These are phyloP conservation scores for Chrysoperla carnea DNA, from an alignment of 1,140 invertebrate species.

Conservation along the genomic window DNA sequence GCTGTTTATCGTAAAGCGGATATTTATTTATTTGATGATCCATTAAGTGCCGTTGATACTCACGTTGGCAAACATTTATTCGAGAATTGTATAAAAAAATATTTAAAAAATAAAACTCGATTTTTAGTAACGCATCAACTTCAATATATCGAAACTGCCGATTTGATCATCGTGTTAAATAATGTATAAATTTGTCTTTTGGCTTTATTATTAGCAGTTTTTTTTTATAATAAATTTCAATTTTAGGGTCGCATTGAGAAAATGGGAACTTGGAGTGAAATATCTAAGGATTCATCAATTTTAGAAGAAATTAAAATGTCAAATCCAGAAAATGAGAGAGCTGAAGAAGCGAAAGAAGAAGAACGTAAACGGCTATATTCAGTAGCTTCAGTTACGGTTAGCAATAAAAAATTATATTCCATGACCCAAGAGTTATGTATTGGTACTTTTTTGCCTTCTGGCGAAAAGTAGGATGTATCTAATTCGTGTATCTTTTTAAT, in stretches of 20 bases:
- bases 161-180: constrained; percentile 51
- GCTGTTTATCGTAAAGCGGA: constrained; percentile 51
- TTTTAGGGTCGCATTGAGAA: constrained; percentile 24
- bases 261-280: constrained; percentile 15
- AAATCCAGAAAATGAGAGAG: constrained; percentile 8
- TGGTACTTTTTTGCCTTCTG: too few species aligned
- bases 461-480: too few species aligned
- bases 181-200: constrained; percentile 29
- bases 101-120: constrained; percentile 29
- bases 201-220: background rate
- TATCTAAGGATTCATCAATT: constrained; percentile 19
- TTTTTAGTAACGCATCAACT: constrained; percentile 71
- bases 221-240: constrained; percentile 1
- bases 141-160: constrained; percentile 55
- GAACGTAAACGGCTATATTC: constrained; percentile 16
- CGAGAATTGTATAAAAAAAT: constrained; percentile 40
- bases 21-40: constrained; percentile 70
- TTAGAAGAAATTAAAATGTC: constrained; percentile 3
- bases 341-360: constrained; percentile 11
- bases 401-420: constrained; percentile 8
- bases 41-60: constrained; percentile 60
- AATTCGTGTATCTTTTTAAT: too few species aligned
- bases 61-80: constrained; percentile 55
- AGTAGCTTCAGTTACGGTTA: constrained; percentile 13
- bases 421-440: too few species aligned